A percentile compares a stretch with the other conserved stretches of the same genome.
Evolutionary conservation across 2,113 vertebrate genomes (phyloP).

Genomic region (Entelurus aequoreus): DNA sequence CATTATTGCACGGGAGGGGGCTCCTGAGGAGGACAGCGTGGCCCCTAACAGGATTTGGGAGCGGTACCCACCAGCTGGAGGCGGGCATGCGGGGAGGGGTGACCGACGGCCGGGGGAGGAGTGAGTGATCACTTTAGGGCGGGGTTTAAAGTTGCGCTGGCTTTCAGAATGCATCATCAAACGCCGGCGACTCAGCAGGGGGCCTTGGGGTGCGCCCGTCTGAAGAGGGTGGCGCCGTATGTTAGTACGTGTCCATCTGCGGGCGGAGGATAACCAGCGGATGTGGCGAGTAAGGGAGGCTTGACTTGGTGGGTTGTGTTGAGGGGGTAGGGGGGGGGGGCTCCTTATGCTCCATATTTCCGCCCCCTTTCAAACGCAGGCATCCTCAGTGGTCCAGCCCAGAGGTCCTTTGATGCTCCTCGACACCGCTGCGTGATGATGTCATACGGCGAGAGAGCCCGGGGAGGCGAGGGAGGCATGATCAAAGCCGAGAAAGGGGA

Average conservation of each 20-base stretch:
- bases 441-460: conserved; percentile 62
- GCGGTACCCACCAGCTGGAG: conserved; percentile 58
- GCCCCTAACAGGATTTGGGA: conserved; percentile 63
- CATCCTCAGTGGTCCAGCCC: conserved; percentile 50
- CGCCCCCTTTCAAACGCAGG: conserved; percentile 52
- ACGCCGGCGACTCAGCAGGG: conserved; percentile 60
- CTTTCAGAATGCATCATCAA: conserved; percentile 54
- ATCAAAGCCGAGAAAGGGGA: conserved; percentile 63
- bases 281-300: conserved; percentile 13
- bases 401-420: conserved; percentile 65
- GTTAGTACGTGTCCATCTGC: conserved; percentile 41
- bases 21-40: conserved; percentile 50
- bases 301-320: no score
- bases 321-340: neutral
- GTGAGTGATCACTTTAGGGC: conserved; percentile 19
- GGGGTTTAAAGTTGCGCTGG: conserved; percentile 29
- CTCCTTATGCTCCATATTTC: conserved; percentile 57
- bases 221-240: conserved; percentile 54
- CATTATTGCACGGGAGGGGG: conserved; percentile 51
- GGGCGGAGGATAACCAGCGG: conserved; percentile 42
- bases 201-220: conserved; percentile 57
- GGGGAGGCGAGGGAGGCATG: conserved; percentile 65
- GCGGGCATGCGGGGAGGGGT: conserved; percentile 35
- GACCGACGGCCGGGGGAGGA: neutral
- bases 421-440: conserved; percentile 70